These are phyloP conservation scores for Drosophila anceps DNA, from an alignment of 2,888 invertebrate genomes.

Conservation along the genomic window DNA sequence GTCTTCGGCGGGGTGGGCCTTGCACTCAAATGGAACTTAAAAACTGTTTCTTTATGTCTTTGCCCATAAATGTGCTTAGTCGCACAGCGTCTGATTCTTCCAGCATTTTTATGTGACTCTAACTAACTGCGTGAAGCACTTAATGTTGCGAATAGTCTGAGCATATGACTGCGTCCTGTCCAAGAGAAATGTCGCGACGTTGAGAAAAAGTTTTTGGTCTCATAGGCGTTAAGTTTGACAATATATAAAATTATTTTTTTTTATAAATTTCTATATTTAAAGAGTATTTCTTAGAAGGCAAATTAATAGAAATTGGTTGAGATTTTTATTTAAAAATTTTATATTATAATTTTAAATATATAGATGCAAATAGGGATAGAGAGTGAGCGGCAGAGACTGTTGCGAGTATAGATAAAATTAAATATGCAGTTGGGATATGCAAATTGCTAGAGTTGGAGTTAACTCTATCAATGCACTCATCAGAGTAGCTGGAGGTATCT, in stretches of 20 bases:
- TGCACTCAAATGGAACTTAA: constrained; percentile 42
- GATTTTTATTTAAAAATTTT: no score
- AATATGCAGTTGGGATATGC: no score
- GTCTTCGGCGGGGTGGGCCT: constrained; percentile 25
- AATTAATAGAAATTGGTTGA: background rate
- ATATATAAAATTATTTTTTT: background rate
- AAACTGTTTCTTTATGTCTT: constrained; percentile 59
- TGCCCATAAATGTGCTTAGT: constrained; percentile 50
- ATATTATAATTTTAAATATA: no score
- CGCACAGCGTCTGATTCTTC: constrained; percentile 1
- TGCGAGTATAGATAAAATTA: no score
- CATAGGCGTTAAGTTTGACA: background rate
- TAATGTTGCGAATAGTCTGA: constrained; percentile 11
- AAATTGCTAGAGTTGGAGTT: no score
- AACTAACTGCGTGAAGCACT: constrained; percentile 20
- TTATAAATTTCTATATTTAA: background rate
- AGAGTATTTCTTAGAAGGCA: background rate
- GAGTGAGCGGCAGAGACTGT: no score
- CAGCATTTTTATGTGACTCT: constrained; percentile 28
- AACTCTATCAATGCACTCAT: no score
- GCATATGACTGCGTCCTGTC: background rate
- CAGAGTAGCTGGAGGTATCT: no score
- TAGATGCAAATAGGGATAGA: no score
- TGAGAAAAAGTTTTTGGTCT: background rate
- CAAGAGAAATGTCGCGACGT: background rate